A percentile compares a stretch with the other conserved stretches of the same genome.
Conservation (phyloP, 1,140 invertebrate species). For the Neodiprion lecontei region DNA sequence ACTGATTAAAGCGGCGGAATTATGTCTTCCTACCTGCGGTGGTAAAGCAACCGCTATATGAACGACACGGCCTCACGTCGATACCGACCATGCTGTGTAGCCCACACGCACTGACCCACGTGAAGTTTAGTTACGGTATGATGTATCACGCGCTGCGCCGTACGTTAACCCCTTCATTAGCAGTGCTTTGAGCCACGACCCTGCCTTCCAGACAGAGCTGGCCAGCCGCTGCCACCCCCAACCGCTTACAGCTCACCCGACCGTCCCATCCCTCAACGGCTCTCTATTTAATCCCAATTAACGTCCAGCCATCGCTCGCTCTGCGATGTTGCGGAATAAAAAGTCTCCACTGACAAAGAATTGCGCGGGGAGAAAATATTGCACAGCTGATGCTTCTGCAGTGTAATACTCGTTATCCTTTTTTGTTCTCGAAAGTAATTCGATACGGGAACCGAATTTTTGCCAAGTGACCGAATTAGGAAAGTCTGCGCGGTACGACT, state of each 20-base stretch:
- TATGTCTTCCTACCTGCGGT: too few relatives aligned
- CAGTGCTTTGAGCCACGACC: constrained; percentile 1
- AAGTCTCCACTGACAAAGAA: not conserved
- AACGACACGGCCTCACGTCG: not conserved
- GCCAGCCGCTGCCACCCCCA: not conserved
- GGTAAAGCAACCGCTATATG: too few relatives aligned
- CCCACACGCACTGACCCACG: not conserved
- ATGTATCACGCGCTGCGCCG: not conserved
- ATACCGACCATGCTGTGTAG: not conserved
- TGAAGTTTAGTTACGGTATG: not conserved
- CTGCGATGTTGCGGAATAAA: not conserved
- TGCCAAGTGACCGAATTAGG: not conserved
- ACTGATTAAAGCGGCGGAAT: too few relatives aligned
- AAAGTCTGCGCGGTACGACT: too few relatives aligned
- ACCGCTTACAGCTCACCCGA: not conserved
- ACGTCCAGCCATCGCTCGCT: not conserved
- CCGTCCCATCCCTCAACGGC: not conserved
- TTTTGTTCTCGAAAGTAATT: too few relatives aligned
- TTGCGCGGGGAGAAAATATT: too few relatives aligned
- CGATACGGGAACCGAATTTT: not conserved
- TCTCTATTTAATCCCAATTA: constrained; percentile 7
- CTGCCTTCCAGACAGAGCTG: constrained; percentile 4
- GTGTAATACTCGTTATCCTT: too few relatives aligned
- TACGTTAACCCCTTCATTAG: not conserved
- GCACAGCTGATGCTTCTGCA: too few relatives aligned